phyloP scores from a whole-genome alignment of 2,113 vertebrate species.

The Ciconia maguari region DNA sequence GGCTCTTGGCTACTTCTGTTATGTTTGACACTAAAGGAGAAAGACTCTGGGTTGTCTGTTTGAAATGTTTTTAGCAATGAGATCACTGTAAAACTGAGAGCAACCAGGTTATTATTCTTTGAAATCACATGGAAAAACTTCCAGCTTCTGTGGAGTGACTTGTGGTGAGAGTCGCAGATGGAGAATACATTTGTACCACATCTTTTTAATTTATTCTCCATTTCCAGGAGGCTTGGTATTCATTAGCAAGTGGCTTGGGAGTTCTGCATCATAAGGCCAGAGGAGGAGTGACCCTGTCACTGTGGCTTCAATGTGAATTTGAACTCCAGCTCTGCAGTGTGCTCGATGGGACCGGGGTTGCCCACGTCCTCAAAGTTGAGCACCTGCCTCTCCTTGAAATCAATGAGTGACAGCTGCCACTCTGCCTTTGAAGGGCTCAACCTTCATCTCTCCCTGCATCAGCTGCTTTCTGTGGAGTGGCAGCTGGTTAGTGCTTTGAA shows the following conservation, averaged over 20 bases:
- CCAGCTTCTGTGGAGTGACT: neutral
- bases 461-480: neutral
- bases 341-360: neutral
- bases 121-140: slow-evolving; percentile 7
- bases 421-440: neutral
- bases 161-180: neutral
- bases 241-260: neutral
- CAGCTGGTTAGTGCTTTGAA: neutral
- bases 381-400: neutral
- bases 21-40: neutral
- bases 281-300: neutral
- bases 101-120: slow-evolving; percentile 15
- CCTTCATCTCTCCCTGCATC: neutral
- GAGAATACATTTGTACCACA: neutral
- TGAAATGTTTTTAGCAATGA: slow-evolving; percentile 30
- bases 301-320: neutral
- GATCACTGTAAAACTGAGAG: neutral
- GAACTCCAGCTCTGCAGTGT: neutral
- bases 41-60: neutral
- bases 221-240: neutral
- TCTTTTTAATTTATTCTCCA: neutral
- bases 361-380: neutral
- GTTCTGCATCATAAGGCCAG: neutral
- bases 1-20: slow-evolving; percentile 22
- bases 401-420: neutral